These are phyloP conservation scores for Chaetoderma sp. DNA, from an alignment of 2,888 invertebrate species.

Conservation along the genomic window DNA sequence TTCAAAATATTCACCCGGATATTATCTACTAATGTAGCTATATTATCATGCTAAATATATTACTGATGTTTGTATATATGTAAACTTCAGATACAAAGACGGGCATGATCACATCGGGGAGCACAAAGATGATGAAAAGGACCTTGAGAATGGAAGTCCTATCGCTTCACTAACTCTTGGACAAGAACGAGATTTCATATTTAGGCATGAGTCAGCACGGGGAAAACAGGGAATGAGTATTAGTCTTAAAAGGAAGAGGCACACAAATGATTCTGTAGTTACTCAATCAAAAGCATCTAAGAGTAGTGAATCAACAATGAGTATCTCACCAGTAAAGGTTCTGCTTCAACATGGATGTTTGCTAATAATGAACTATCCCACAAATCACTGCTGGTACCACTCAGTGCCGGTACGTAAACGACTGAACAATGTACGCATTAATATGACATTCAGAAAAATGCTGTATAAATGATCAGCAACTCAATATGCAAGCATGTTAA, in stretches of 20 bases:
- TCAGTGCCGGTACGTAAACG: constrained; percentile 76
- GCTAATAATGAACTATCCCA: constrained; percentile 79
- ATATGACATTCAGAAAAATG: constrained; percentile 75
- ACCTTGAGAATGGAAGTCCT: constrained; percentile 75
- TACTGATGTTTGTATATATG: not conserved
- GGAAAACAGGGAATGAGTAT: no score
- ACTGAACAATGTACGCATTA: constrained; percentile 74
- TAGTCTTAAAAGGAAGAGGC: no score
- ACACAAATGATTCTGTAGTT: no score
- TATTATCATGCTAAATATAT: not conserved
- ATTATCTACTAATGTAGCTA: no score
- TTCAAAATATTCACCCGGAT: no score
- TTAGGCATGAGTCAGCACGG: constrained; percentile 73
- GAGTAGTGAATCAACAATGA: constrained; percentile 54
- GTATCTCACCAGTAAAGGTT: constrained; percentile 71
- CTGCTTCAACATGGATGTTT: constrained; percentile 77
- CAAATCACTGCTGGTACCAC: constrained; percentile 80
- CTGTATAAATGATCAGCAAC: not conserved
- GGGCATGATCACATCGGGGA: constrained; percentile 80
- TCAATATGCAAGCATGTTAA: no score
- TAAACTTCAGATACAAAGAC: constrained; percentile 75
- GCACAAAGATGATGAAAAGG: constrained; percentile 79
- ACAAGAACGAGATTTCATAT: constrained; percentile 76
- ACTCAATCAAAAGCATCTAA: no score
- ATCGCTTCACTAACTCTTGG: constrained; percentile 80